Evolutionary conservation across 2,888 invertebrate genomes (phyloP).

Genomic region (Pristionchus exspectatus): DNA sequence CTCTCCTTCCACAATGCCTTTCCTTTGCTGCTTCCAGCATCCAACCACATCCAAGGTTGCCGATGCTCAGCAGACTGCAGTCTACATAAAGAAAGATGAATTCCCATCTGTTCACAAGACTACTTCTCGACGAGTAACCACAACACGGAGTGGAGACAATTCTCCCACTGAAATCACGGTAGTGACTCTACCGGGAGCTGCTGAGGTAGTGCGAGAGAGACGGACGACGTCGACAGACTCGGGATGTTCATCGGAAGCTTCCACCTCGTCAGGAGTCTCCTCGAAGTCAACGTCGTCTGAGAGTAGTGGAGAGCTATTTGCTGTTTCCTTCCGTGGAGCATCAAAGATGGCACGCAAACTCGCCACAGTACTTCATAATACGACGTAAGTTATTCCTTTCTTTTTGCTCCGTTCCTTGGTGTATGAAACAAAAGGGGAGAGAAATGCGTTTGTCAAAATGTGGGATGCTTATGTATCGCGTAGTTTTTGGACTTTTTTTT

Average conservation of each 20-base stretch:
- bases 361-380: conserved; percentile 38
- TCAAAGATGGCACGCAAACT: conserved; percentile 42
- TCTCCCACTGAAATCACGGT: neutral
- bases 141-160: too few species aligned
- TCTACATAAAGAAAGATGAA: neutral
- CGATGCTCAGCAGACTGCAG: neutral
- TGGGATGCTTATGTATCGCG: too few species aligned
- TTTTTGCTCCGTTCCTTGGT: neutral
- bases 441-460: too few species aligned
- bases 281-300: conserved; percentile 35
- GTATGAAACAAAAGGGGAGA: neutral
- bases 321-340: neutral
- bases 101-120: neutral
- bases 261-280: conserved; percentile 11
- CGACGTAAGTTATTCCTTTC: neutral
- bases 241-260: conserved; percentile 47
- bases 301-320: neutral
- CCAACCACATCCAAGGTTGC: conserved; percentile 20
- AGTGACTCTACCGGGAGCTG: neutral
- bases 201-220: too few species aligned
- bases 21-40: conserved; percentile 39
- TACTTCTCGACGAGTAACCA: neutral
- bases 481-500: too few species aligned
- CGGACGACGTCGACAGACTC: neutral
- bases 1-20: neutral